phyloP scores from a whole-genome alignment of 92 coral and sea anemone species.

The Paragorgia papillata region DNA sequence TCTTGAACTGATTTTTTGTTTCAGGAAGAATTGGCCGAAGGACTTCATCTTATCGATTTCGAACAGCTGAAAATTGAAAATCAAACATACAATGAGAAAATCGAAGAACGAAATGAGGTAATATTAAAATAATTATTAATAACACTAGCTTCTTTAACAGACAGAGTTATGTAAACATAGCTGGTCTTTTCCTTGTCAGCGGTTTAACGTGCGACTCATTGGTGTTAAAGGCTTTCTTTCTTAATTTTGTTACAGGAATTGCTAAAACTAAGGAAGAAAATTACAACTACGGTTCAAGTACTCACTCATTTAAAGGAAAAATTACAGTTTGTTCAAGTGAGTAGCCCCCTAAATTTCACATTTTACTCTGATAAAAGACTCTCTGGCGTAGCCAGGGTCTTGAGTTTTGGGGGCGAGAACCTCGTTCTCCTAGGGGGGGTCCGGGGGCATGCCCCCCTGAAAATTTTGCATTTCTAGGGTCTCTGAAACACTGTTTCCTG shows the following conservation, averaged over 20 bases:
- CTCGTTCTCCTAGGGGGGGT: too few relatives aligned
- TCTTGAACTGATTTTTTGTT: neutral
- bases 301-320: conserved; percentile 95
- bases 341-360: neutral
- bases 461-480: too few relatives aligned
- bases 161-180: too few relatives aligned
- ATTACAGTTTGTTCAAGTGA: conserved; percentile 85
- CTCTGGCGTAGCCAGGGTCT: too few relatives aligned
- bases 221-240: too few relatives aligned
- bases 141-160: too few relatives aligned
- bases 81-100: conserved; percentile 97
- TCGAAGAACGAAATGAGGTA: conserved; percentile 99
- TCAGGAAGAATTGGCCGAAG: conserved; percentile 98
- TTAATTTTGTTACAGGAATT: conserved; percentile 84
- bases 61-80: conserved; percentile 98
- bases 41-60: conserved; percentile 96
- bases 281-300: conserved; percentile 97
- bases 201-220: too few relatives aligned
- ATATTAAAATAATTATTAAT: neutral
- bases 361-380: too few relatives aligned
- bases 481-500: too few relatives aligned
- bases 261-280: conserved; percentile 90
- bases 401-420: too few relatives aligned
- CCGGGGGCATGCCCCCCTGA: too few relatives aligned
- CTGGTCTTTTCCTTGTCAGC: too few relatives aligned